A percentile compares a stretch with the other conserved stretches of the same genome.
phyloP scores from a whole-genome alignment of 1,140 invertebrate species.

The Meteorus sp. region DNA sequence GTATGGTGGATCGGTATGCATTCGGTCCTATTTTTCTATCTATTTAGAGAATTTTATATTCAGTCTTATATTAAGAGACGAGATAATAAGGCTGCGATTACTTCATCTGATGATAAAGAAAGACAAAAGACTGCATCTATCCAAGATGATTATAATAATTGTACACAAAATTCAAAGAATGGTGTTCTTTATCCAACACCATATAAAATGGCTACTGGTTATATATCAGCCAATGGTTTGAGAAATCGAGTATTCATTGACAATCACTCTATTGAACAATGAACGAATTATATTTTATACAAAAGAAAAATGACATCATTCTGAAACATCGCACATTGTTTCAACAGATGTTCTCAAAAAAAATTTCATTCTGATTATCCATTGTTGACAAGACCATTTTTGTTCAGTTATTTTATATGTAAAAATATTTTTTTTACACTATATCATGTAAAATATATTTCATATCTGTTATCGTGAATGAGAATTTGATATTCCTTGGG shows the following conservation, averaged over 20 bases:
- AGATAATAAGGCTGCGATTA: neutral
- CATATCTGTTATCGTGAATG: too few relatives aligned
- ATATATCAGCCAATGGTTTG: conserved; percentile 50
- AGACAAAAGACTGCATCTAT: conserved; percentile 20
- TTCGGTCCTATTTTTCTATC: conserved; percentile 76
- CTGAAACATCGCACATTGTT: neutral
- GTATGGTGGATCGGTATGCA: conserved; percentile 74
- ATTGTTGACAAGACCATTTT: too few relatives aligned
- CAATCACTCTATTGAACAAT: conserved; percentile 38
- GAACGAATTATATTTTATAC: conserved; percentile 9
- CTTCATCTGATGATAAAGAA: neutral
- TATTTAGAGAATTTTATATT: conserved; percentile 78
- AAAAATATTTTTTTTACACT: too few relatives aligned
- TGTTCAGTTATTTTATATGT: too few relatives aligned
- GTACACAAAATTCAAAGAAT: conserved; percentile 28
- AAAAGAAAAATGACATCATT: neutral
- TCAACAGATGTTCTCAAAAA: neutral
- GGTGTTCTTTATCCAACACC: conserved; percentile 43
- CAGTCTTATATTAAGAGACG: conserved; percentile 64
- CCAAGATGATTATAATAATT: conserved; percentile 9
- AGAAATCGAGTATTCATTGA: conserved; percentile 56
- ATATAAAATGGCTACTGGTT: conserved; percentile 55
- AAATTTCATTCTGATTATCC: neutral
- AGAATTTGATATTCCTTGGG: too few relatives aligned
- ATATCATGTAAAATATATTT: too few relatives aligned